Conservation (phyloP, 2,888 invertebrate genomes). For the Lamproptera curius region DNA sequence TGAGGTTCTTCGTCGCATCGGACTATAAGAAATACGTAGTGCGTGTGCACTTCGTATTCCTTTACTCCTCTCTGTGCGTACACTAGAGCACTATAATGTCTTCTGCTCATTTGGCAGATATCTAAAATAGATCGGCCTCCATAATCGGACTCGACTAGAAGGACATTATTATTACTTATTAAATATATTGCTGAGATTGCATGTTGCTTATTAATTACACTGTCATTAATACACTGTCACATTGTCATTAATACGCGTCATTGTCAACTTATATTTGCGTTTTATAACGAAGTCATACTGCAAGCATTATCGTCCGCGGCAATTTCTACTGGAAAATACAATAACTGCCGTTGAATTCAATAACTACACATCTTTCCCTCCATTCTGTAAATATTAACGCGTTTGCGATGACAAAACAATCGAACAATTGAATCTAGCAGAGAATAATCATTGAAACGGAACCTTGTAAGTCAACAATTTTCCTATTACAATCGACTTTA, state of each 20-base stretch:
- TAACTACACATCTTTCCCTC: slow-evolving; percentile 18
- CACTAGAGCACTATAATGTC: too few relatives aligned
- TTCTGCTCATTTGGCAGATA: too few relatives aligned
- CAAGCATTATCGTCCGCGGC: slow-evolving; percentile 3
- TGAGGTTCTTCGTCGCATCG: too few relatives aligned
- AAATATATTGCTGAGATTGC: too few relatives aligned
- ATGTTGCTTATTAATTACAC: too few relatives aligned
- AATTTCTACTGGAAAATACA: slow-evolving; percentile 5
- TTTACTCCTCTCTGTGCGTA: too few relatives aligned
- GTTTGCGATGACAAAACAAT: slow-evolving; percentile 20
- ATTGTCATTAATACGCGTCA: background rate
- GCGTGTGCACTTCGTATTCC: too few relatives aligned
- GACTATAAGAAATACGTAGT: too few relatives aligned
- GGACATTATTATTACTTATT: too few relatives aligned
- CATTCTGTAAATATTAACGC: slow-evolving; percentile 19
- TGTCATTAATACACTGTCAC: background rate
- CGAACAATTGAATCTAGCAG: slow-evolving; percentile 18
- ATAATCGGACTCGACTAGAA: too few relatives aligned
- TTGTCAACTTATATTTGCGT: slow-evolving; percentile 1
- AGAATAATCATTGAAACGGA: slow-evolving; percentile 11
- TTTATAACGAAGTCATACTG: slow-evolving; percentile 6
- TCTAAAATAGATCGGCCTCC: too few relatives aligned
- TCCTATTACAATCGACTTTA: slow-evolving; percentile 6
- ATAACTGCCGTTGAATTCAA: slow-evolving; percentile 20
- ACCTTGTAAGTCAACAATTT: slow-evolving; percentile 16